These are phyloP conservation scores for Antitype chi DNA, from an alignment of 2,888 invertebrate species.

Conservation along the genomic window DNA sequence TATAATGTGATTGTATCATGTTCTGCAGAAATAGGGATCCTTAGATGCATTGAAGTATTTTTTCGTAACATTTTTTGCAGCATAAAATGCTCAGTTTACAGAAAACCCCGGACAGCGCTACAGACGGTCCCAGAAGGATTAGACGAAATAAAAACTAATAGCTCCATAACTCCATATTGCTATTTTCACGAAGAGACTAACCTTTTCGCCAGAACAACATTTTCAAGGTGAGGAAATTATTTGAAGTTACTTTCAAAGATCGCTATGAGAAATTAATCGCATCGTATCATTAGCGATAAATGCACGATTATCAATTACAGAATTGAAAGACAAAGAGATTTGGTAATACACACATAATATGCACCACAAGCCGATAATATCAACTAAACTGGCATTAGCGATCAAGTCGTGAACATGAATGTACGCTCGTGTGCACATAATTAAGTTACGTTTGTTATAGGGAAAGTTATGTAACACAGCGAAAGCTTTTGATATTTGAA, in stretches of 20 bases:
- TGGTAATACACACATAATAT: slow-evolving; percentile 75
- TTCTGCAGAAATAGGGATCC: slow-evolving; percentile 34
- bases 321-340: slow-evolving; percentile 78
- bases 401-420: slow-evolving; percentile 83
- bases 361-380: slow-evolving; percentile 76
- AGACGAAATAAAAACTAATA: not conserved
- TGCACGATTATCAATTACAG: slow-evolving; percentile 72
- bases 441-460: slow-evolving; percentile 71
- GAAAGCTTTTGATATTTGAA: slow-evolving; percentile 61
- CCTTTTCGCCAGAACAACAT: too few relatives aligned
- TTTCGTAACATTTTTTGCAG: not conserved
- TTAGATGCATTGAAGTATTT: not conserved
- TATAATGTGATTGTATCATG: slow-evolving; percentile 46
- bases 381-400: slow-evolving; percentile 79
- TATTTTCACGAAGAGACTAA: too few relatives aligned
- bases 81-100: not conserved
- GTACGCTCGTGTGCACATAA: slow-evolving; percentile 84
- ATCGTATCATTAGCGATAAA: slow-evolving; percentile 69
- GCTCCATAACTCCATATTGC: too few relatives aligned
- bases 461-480: slow-evolving; percentile 60
- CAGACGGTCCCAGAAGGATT: not conserved
- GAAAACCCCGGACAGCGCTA: not conserved
- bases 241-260: slow-evolving; percentile 14
- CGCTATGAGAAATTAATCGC: slow-evolving; percentile 25
- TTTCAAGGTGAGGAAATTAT: slow-evolving; percentile 6